These are phyloP conservation scores for Archips crataeganus DNA, from an alignment of 2,888 invertebrate species.

Conservation along the genomic window DNA sequence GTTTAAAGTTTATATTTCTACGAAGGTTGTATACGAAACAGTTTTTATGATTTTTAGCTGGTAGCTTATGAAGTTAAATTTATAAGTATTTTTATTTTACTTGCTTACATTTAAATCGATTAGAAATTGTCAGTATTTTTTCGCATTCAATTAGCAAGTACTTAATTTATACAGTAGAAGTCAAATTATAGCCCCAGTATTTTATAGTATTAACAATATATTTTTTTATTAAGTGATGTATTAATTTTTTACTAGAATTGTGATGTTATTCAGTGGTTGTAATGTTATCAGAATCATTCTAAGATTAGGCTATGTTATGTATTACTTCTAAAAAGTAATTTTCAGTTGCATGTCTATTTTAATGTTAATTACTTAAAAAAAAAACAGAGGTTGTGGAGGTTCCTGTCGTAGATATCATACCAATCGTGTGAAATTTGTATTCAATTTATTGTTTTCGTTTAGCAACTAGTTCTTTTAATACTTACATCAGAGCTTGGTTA, in stretches of 20 bases:
- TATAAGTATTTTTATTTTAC: neutral
- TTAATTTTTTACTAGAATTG: neutral
- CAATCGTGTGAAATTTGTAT: neutral
- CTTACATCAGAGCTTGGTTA: neutral
- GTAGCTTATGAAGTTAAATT: neutral
- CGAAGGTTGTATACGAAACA: neutral
- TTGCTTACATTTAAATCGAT: neutral
- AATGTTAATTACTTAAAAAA: neutral
- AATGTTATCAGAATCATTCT: neutral
- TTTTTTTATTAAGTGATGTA: neutral
- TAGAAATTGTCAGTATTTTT: neutral
- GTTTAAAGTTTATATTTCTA: constrained; percentile 1
- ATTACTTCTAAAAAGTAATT: neutral
- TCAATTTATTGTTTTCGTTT: neutral
- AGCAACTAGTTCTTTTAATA: neutral
- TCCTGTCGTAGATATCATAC: neutral
- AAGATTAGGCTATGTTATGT: too few species aligned
- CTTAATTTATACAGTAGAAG: neutral
- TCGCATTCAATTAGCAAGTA: neutral
- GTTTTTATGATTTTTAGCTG: neutral
- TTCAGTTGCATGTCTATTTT: neutral
- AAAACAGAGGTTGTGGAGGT: neutral
- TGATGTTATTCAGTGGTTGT: neutral
- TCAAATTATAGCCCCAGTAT: neutral
- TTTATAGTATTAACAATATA: neutral